phyloP scores from a whole-genome alignment of 2,888 invertebrate genomes.

The Phasia obesa region DNA sequence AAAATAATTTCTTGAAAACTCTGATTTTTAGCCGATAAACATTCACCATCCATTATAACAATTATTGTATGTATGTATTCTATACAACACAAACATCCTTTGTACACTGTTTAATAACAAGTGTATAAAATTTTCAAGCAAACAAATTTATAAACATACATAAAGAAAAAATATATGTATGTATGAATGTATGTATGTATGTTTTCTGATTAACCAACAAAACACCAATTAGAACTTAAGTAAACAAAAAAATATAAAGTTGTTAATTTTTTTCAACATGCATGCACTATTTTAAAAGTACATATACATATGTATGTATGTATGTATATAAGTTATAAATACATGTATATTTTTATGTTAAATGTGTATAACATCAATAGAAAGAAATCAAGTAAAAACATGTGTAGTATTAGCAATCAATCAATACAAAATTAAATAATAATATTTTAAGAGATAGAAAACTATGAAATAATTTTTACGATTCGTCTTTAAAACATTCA shows the following conservation, averaged over 20 bases:
- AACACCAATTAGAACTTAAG: constrained; percentile 73
- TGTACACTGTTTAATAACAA: constrained; percentile 23
- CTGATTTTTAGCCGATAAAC: constrained; percentile 8
- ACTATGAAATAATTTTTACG: constrained; percentile 14
- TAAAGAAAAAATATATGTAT: too few species aligned
- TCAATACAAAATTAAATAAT: constrained; percentile 55
- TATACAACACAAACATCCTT: constrained; percentile 6
- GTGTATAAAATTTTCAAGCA: constrained; percentile 18
- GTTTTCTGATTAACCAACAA: constrained; percentile 60
- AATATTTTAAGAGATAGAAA: constrained; percentile 24
- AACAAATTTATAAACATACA: too few species aligned
- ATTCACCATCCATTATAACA: constrained; percentile 2
- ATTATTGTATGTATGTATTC: neutral
- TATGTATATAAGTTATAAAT: constrained; percentile 37
- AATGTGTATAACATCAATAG: constrained; percentile 7
- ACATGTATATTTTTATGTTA: constrained; percentile 18
- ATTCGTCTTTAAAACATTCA: constrained; percentile 15
- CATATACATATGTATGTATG: constrained; percentile 12
- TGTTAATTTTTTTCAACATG: constrained; percentile 46
- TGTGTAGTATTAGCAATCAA: constrained; percentile 69
- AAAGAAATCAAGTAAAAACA: constrained; percentile 41
- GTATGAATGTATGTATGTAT: neutral
- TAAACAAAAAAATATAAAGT: constrained; percentile 40
- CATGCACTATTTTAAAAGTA: constrained; percentile 35
- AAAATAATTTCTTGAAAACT: constrained; percentile 23